phyloP scores from a whole-genome alignment of 2,113 vertebrate genomes.

The Neomonachus schauinslandi region DNA sequence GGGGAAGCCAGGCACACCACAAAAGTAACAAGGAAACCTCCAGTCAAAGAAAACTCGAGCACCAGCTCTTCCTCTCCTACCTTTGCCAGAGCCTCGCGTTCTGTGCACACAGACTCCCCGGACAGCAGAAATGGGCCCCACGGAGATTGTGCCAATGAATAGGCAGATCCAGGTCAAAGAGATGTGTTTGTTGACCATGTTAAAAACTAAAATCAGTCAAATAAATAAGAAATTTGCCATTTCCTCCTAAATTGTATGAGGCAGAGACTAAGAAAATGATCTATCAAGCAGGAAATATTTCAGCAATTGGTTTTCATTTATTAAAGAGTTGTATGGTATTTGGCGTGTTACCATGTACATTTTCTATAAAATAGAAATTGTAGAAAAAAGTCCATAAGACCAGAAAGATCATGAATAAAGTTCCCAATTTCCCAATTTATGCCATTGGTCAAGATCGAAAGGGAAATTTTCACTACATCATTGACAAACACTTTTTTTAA shows the following conservation, averaged over 20 bases:
- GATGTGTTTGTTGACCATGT: not conserved
- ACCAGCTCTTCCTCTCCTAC: slow-evolving; percentile 35
- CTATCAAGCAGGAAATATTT: not conserved
- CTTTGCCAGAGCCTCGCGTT: not conserved
- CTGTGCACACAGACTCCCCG: not conserved
- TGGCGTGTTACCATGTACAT: not conserved
- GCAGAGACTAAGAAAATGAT: not conserved
- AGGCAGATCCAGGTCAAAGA: not conserved
- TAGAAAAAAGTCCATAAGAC: not conserved
- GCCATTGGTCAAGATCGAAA: not conserved
- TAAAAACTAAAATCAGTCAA: slow-evolving; percentile 31
- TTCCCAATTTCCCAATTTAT: not conserved
- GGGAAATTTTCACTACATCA: not conserved
- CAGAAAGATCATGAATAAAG: not conserved
- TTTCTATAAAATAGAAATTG: not conserved
- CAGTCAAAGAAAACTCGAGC: slow-evolving; percentile 28
- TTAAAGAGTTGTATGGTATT: not conserved
- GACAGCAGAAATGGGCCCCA: accelerated
- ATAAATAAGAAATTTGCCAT: slow-evolving; percentile 22
- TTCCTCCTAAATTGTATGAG: not conserved
- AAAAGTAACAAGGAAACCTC: slow-evolving; percentile 54
- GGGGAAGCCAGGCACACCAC: not conserved
- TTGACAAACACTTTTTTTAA: not conserved
- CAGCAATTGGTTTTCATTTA: slow-evolving; percentile 34
- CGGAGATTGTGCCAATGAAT: not conserved